phyloP scores from a whole-genome alignment of 2,797 vertebrate genomes.

The Vultur gryphus region DNA sequence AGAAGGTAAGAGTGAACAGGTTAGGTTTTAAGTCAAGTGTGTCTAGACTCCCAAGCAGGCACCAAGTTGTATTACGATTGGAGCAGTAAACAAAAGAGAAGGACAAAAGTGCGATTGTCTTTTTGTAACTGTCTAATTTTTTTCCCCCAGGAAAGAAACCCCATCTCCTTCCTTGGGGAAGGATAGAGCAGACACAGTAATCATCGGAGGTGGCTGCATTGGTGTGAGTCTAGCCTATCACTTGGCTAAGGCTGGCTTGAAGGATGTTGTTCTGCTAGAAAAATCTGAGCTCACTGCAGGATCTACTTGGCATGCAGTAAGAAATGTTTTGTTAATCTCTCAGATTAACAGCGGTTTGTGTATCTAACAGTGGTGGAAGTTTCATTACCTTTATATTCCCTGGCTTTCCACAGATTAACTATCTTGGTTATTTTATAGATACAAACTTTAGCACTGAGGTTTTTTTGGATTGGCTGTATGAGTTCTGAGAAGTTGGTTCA shows the following conservation, averaged over 20 bases:
- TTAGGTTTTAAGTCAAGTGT: neutral
- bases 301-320: constrained; percentile 98
- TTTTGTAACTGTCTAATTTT: neutral
- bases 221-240: constrained; percentile 94
- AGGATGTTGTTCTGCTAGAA: constrained; percentile 92
- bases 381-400: neutral
- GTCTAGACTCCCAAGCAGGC: neutral
- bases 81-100: neutral
- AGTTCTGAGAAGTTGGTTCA: neutral
- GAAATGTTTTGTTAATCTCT: constrained; percentile 24
- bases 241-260: constrained; percentile 92
- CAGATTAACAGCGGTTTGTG: neutral
- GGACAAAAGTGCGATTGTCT: neutral
- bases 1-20: neutral
- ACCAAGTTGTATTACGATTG: neutral
- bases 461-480: neutral
- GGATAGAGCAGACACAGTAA: constrained; percentile 88
- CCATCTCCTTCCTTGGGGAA: constrained; percentile 69
- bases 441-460: neutral
- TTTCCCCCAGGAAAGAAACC: constrained; percentile 54
- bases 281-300: constrained; percentile 96
- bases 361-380: neutral
- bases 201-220: constrained; percentile 94
- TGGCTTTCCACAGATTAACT: neutral
- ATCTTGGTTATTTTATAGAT: neutral